Evolutionary conservation across 2,113 vertebrate species (phyloP), one percentile per base, ranked within the genome.

Genomic region (Sinocyclocheilus rhinocerous): DNA sequence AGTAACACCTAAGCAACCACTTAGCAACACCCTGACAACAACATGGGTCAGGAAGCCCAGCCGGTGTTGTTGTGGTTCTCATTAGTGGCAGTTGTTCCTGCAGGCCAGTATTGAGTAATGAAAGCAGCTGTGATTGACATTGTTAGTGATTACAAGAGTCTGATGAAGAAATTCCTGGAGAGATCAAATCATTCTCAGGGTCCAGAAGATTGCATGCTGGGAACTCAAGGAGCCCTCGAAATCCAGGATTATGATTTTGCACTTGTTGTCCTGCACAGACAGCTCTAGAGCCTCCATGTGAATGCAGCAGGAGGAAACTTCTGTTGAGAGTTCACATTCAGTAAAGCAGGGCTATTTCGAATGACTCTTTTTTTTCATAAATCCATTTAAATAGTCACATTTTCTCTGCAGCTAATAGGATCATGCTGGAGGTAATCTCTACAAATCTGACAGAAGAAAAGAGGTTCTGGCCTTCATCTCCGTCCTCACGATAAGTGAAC

Each of bases 301-400:
- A 93, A 92, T 91, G 91, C 20, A 50, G 50, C 70, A 86, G 81
- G 73, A 76, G 65, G 79, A 92, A 90, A 83, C 70, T 86, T 93
- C 83, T 89, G 77, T 82, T 36, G 80, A 86, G 52, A 26, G 70
- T 42, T 88, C 80, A 87, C 88, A 91, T 91, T 91, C 90, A 90
- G 92, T 90, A 85, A 90, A 91, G 69, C 90, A 89, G 61, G 22
- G 90, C 93, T 93, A 92, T 93, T 88, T 81, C 85, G 91, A 91
- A 92, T 77, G 8, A 33, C 48, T 76, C 26, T 91, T 92, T 91
- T 91, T 94, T 93, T 94, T 91, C 93, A 95, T 94, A 94, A 95
- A 95, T 94, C 94, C 93, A 93, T 95, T 93, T 94, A 94, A 95
- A 93, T 83, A 92, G 94, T 95, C 93, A 94, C 94, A 94, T 94